These are phyloP conservation scores for Bimastos eiseni DNA, from an alignment of 2,888 invertebrate genomes.

Conservation along the genomic window DNA sequence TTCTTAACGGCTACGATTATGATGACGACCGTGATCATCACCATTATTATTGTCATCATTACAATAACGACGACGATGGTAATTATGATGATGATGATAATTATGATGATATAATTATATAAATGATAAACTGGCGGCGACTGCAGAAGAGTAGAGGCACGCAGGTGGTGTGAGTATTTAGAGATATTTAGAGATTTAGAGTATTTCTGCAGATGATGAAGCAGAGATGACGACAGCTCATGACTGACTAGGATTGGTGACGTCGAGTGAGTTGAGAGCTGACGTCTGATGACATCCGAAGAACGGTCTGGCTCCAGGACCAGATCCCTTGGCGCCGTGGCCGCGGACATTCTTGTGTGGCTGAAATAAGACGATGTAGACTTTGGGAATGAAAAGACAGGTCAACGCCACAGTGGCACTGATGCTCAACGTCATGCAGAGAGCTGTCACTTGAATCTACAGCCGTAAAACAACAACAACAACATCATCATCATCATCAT, in stretches of 20 bases:
- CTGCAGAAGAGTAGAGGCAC: too few relatives aligned
- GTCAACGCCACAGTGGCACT: conserved; percentile 73
- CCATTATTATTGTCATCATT: too few relatives aligned
- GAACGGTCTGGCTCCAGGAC: conserved; percentile 36
- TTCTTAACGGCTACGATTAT: neutral
- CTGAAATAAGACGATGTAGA: conserved; percentile 75
- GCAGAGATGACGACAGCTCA: too few relatives aligned
- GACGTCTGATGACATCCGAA: conserved; percentile 36
- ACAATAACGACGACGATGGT: too few relatives aligned
- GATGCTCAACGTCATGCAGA: conserved; percentile 73
- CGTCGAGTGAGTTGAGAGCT: conserved; percentile 41
- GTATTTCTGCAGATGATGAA: too few relatives aligned
- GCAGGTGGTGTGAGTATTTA: too few relatives aligned
- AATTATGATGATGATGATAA: neutral
- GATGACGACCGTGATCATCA: too few relatives aligned
- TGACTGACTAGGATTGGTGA: conserved; percentile 42
- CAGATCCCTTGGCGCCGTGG: conserved; percentile 52
- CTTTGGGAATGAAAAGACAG: conserved; percentile 74
- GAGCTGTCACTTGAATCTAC: conserved; percentile 74
- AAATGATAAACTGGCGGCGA: neutral
- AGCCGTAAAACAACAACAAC: neutral
- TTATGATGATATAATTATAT: neutral
- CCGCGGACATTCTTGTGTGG: conserved; percentile 74
- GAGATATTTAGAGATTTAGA: too few relatives aligned
- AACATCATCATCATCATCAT: conserved; percentile 28